Percentiles rank a stretch among this genome's conserved stretches.
Evolutionary conservation across 1,140 invertebrate genomes (phyloP).

Genomic region (Theocolax elegans): DNA sequence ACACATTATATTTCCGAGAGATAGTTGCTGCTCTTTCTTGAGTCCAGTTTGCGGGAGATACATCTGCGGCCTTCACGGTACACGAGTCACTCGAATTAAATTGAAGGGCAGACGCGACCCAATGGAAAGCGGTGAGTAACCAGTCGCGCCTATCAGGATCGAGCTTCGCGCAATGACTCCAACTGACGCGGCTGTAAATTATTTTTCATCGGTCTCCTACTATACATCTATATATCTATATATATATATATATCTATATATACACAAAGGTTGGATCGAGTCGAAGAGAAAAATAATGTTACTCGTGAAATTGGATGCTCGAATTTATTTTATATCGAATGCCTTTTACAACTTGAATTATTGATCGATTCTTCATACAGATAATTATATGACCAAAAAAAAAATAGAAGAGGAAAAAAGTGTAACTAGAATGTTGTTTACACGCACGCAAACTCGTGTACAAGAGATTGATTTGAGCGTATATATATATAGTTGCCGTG

Average conservation of each 20-base stretch:
- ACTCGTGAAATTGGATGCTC: neutral
- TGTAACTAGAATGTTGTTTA: no score
- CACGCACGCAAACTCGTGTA: no score
- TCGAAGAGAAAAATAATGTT: conserved; percentile 3
- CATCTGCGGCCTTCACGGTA: conserved; percentile 14
- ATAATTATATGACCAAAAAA: no score
- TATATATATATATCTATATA: neutral
- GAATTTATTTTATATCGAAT: no score
- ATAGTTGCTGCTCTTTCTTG: no score
- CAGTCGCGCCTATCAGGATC: conserved; percentile 1
- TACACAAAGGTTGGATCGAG: neutral
- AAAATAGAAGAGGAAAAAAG: no score
- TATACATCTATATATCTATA: neutral
- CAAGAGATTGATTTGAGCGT: no score
- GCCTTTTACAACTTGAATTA: no score
- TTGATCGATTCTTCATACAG: no score
- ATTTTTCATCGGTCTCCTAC: conserved; percentile 10
- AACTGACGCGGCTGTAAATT: conserved; percentile 10
- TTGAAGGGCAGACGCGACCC: conserved; percentile 27
- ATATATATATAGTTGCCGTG: no score
- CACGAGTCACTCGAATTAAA: conserved; percentile 32
- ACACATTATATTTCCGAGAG: no score
- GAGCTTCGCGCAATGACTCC: neutral
- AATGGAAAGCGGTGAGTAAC: neutral
- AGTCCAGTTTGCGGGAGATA: no score